Evolutionary conservation across 2,797 vertebrate genomes (phyloP).

Genomic region (Ctenopoma multispine): DNA sequence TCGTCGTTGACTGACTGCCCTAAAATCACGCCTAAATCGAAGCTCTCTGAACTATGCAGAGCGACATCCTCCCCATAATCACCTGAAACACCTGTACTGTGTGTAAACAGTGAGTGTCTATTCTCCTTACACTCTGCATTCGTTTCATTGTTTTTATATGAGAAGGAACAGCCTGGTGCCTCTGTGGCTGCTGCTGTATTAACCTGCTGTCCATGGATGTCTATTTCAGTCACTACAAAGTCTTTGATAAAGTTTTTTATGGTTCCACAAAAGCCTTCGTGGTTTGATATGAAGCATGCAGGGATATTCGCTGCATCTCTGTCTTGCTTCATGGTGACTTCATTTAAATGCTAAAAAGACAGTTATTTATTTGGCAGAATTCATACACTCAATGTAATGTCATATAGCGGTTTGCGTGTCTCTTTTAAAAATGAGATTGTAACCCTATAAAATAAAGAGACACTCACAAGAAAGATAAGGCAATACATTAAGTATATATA

Average conservation of each 20-base stretch:
- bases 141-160: constrained; percentile 44
- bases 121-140: constrained; percentile 26
- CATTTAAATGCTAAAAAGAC: constrained; percentile 19
- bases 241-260: constrained; percentile 90
- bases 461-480: background rate
- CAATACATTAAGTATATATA: too few relatives aligned
- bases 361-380: background rate
- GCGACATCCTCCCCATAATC: constrained; percentile 45
- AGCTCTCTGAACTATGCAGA: constrained; percentile 56
- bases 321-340: constrained; percentile 70
- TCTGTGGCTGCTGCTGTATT: constrained; percentile 38
- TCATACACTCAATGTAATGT: background rate
- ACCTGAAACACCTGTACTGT: constrained; percentile 34
- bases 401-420: background rate
- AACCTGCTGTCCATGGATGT: constrained; percentile 74
- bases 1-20: constrained; percentile 78
- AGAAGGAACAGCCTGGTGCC: constrained; percentile 26
- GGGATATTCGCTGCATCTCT: constrained; percentile 61
- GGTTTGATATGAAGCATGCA: constrained; percentile 80
- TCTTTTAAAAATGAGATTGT: too few relatives aligned
- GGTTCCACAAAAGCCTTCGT: constrained; percentile 89
- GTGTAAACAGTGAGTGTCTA: constrained; percentile 17
- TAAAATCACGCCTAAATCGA: constrained; percentile 84
- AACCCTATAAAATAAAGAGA: background rate
- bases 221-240: constrained; percentile 93